Base-by-base conservation (phyloP, 2,113 vertebrate species). In the Gobio gobio region DNA sequence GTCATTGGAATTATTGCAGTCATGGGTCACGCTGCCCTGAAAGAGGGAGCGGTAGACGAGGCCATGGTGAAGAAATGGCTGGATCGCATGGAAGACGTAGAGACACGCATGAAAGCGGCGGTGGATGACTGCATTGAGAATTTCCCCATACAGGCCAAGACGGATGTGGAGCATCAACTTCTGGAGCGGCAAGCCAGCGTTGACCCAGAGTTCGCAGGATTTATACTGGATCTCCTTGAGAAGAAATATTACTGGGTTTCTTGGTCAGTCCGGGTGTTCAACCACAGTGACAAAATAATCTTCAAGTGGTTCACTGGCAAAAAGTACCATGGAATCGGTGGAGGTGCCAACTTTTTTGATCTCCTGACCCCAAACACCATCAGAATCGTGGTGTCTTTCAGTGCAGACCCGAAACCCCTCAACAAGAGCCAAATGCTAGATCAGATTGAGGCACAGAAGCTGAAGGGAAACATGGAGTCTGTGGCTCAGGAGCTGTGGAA, bases 181-280 rank as follows among this genome's bases (percentile, higher is more conserved):
- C 83, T 89, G 89, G 91, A 93, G 47, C 90, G 51, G 14, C 86
- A 93, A 0, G 90, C 87, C 26, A 51, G 40, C 0, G 87, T 92
- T 0, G 78, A 91, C 83, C 40, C 59, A 0, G 90, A 92, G 4
- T 94, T 95, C 22, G 85, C 88, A 56, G 91, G 92, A 83, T 45
- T 88, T 8, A 83, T 95, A 1, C 86, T 94, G 87, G 91, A 89
- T 14, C 24, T 85, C 0, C 92, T 95, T 2, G 61, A 45, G 1
- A 94, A 93, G 82, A 95, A 95, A 74, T 95, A 94, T 20, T 93
- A 95, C 89, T 95, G 95, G 95, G 93, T 95, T 20, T 92, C 77
- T 26, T 95, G 95, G 95, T 95, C 95, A 51, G 86, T 95, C 54
- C 84, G 93, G 51, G 92, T 93, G 24, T 95, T 94, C 85, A 89